Percentiles rank a stretch among this genome's conserved stretches.
Evolutionary conservation across 2,888 invertebrate genomes (phyloP).

Genomic region (Epirrita christyi): DNA sequence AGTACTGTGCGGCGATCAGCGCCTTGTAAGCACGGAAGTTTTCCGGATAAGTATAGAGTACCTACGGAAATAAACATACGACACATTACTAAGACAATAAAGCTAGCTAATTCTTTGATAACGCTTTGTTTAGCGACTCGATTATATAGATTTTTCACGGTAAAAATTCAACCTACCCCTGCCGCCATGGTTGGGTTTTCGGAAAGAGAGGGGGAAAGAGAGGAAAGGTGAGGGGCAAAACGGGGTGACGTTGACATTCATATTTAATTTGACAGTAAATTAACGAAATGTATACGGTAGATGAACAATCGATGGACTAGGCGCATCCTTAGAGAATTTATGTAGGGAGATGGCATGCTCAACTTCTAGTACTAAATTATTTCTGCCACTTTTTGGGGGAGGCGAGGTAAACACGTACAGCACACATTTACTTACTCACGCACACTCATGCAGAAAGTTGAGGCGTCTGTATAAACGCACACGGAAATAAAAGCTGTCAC

Average conservation of each 20-base stretch:
- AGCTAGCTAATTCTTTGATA: slow-evolving; percentile 38
- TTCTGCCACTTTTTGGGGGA: too few species aligned
- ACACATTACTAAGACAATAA: slow-evolving; percentile 32
- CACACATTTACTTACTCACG: too few species aligned
- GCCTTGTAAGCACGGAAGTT: slow-evolving; percentile 99
- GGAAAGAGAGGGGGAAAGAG: slow-evolving; percentile 69
- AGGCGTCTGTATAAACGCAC: too few species aligned
- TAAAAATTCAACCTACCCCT: slow-evolving; percentile 86
- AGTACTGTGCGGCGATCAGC: slow-evolving; percentile 98
- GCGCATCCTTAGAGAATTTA: too few species aligned
- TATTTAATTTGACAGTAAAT: slow-evolving; percentile 8
- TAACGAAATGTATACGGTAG: too few species aligned
- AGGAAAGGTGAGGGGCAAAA: slow-evolving; percentile 31
- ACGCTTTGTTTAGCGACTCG: slow-evolving; percentile 38
- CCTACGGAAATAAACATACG: slow-evolving; percentile 87
- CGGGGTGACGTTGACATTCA: slow-evolving; percentile 50
- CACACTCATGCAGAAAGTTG: too few species aligned
- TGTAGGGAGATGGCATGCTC: too few species aligned
- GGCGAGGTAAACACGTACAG: too few species aligned
- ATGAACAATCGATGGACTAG: too few species aligned
- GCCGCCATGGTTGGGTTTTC: slow-evolving; percentile 87
- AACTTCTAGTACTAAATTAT: too few species aligned
- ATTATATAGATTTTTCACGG: slow-evolving; percentile 65
- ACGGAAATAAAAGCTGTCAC: too few species aligned
- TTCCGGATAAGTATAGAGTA: slow-evolving; percentile 98